Evolutionary conservation across 2,888 invertebrate genomes (phyloP), one percentile per base, ranked within the genome.

Genomic region (Ptychoptera contaminata): DNA sequence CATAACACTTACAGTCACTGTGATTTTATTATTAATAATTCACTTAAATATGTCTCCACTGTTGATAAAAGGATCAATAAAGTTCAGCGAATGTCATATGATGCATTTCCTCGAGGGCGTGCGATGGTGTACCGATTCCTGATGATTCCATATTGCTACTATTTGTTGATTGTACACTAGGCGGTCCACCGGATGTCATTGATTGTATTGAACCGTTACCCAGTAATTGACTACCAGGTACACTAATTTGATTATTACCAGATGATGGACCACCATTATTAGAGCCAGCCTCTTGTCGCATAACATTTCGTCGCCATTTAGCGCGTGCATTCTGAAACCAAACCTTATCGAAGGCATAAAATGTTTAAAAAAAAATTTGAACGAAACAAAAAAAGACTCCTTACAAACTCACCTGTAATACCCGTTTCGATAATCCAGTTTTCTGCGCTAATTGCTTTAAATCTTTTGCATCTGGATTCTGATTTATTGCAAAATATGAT

Each of bases 281-380:
- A 11, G 32, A 23, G 5, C n/a, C 39, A 6, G 43, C 42, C 57
- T 85, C 84, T 56, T 83, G 84, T 30, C 84, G 65, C 79, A 85
- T 82, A 54, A 84, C 73, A 58, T 85, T 91, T 40, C 94, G 74
- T 51, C 94, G 76, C 83, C 90, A 93, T 69, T 94, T 94, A 23
- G 94, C 94, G 34, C 94, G 71, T 0, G 94, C 92, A 60, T 94
- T 94, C 75, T 94, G 93, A 63, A 94, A 94, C 93, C 93, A 93
- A 0, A 93, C 93, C 92, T 93, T 56, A 10, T 55, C 51, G 39
- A 11, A 31, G 6, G 16, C 15, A 8, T 12, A 8, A 42, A 42
- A 16, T 37, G 14, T 35, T 31, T 34, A 14, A 34, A 2, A 32
- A 42, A 30, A 10, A 14, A 23, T 23, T 23, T 23, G 4, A 5